Evolutionary conservation across 2,113 vertebrate species (phyloP), one percentile per base, ranked within the genome.

Genomic region (Carettochelys insculpta): DNA sequence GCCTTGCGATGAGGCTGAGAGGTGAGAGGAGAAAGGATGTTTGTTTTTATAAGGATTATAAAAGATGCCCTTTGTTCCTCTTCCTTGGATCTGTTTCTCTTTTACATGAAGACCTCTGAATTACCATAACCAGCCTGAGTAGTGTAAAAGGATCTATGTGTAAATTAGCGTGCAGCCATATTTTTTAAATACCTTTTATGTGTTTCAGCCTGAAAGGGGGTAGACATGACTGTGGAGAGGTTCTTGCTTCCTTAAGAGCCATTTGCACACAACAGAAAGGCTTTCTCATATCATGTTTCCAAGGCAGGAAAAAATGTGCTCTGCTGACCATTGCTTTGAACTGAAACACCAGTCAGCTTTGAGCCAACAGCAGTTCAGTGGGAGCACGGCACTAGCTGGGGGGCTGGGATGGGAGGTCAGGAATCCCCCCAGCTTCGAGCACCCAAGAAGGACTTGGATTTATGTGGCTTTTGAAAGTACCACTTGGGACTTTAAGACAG

Each of bases 181-280:
- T 75, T 91, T 88, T 88, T 41, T n/a, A n/a, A 84, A 80, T 38
- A 89, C 85, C 83, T 51, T 75, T 41, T 82, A 61, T 77, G 5
- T 9, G 75, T 89, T 90, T 82, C 88, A 89, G 53, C 22, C 68
- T 79, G 2, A 16, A 6, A 85, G 83, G 47, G 71, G 83, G 91
- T 68, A 83, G 78, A 86, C n/a, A 89, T 51, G 75, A 89, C 85
- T 90, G 45, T 65, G 80, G 92, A 94, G 94, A 77, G 5, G 0
- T 43, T 93, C 80, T 82, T 89, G 58, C 68, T 85, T 95, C 88
- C 92, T 82, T 80, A 96, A 96, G 78, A 92, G 90, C 88, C 83
- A 93, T 97, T 95, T 94, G 92, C 84, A 76, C 85, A 85, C 88
- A 85, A 51, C 89, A 92, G 34, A 90, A 95, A 94, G 92, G 78